Conservation (phyloP, 2,113 vertebrate species). For the Nycticorax nycticorax region DNA sequence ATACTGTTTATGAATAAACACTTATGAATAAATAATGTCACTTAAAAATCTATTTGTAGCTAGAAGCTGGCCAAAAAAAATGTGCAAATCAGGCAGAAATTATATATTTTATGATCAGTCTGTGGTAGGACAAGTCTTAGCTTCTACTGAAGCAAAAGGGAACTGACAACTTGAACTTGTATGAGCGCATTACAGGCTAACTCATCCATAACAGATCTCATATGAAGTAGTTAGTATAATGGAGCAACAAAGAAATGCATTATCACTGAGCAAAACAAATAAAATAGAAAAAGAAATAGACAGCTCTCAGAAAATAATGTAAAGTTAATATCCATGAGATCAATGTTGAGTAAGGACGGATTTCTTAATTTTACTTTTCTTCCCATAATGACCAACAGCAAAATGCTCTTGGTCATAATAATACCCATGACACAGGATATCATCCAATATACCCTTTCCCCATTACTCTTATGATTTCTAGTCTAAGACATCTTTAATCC, state of each 20-base stretch:
- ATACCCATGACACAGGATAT: background rate
- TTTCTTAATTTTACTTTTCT: conserved; percentile 30
- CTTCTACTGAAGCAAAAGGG: background rate
- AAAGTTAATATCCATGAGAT: background rate
- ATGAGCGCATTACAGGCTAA: background rate
- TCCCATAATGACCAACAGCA: background rate
- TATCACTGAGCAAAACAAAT: background rate
- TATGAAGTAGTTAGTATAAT: background rate
- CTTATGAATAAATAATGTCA: background rate
- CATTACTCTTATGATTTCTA: background rate
- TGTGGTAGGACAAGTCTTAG: background rate
- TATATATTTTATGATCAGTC: background rate
- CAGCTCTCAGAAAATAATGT: background rate
- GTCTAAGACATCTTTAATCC: background rate
- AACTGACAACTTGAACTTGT: background rate
- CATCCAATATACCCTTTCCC: background rate
- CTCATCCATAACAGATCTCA: background rate
- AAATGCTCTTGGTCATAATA: background rate
- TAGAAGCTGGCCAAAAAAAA: background rate
- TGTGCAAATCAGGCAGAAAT: background rate
- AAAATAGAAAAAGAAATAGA: background rate
- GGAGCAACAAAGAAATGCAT: background rate
- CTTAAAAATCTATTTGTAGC: background rate
- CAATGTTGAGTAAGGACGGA: background rate
- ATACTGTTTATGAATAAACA: background rate